phyloP scores from a whole-genome alignment of 2,888 invertebrate genomes.

The Ditula angustiorana region DNA sequence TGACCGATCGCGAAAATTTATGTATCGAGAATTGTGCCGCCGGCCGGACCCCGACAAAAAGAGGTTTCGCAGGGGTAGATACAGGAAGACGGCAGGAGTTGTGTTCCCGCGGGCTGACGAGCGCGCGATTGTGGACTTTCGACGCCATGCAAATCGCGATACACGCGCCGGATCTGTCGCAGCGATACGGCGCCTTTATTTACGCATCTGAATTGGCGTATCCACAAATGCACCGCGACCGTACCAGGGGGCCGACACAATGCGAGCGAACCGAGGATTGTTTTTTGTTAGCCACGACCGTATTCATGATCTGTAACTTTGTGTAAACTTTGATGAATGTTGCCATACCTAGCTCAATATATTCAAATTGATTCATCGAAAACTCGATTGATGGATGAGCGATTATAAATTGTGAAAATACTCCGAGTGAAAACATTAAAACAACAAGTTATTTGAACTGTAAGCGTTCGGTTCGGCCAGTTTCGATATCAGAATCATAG shows the following conservation, averaged over 20 bases:
- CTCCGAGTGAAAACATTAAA: constrained; percentile 60
- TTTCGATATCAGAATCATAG: constrained; percentile 65
- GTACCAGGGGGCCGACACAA: constrained; percentile 55
- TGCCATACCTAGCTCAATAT: constrained; percentile 58
- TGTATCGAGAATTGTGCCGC: constrained; percentile 82
- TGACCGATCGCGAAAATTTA: constrained; percentile 85
- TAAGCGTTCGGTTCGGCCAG: constrained; percentile 45
- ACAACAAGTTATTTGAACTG: constrained; percentile 61
- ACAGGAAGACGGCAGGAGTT: constrained; percentile 84
- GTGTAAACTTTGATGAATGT: constrained; percentile 68
- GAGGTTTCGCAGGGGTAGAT: constrained; percentile 76
- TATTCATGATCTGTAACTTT: constrained; percentile 63
- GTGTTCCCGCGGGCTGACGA: constrained; percentile 84
- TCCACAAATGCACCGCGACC: constrained; percentile 54
- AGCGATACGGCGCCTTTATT: constrained; percentile 67
- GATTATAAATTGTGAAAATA: constrained; percentile 61
- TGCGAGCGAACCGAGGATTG: constrained; percentile 58
- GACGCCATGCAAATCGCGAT: constrained; percentile 82
- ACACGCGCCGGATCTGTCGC: constrained; percentile 65
- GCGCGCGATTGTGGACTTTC: constrained; percentile 84
- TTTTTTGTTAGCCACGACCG: constrained; percentile 63
- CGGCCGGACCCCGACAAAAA: constrained; percentile 78
- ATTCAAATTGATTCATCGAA: constrained; percentile 77
- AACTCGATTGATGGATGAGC: constrained; percentile 64
- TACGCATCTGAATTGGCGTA: constrained; percentile 65